These are phyloP conservation scores for Lampropteryx suffumata DNA, from an alignment of 2,888 invertebrate species.

Conservation along the genomic window DNA sequence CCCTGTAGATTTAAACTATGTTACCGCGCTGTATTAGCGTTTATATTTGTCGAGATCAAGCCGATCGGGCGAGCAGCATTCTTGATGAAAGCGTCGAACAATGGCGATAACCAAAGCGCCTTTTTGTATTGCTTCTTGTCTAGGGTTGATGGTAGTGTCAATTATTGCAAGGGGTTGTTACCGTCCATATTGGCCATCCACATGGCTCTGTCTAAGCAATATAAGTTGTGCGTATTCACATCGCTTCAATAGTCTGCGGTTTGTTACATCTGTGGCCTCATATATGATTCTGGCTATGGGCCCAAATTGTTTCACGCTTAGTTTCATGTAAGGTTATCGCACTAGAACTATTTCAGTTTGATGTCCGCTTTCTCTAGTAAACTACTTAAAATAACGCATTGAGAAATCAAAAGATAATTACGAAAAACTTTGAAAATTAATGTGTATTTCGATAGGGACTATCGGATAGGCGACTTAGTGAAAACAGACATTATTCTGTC, in stretches of 20 bases:
- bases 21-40: too few relatives aligned
- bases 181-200: slow-evolving; percentile 1
- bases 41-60: neutral
- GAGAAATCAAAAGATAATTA: too few relatives aligned
- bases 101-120: too few relatives aligned
- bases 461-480: too few relatives aligned
- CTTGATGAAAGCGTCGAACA: neutral
- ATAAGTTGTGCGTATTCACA: neutral
- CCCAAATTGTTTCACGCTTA: neutral
- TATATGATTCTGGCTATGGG: neutral
- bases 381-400: too few relatives aligned
- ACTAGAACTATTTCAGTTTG: too few relatives aligned
- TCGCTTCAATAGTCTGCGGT: neutral
- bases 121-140: neutral
- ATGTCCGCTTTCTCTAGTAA: too few relatives aligned
- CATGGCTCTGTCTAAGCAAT: slow-evolving; percentile 1
- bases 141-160: neutral
- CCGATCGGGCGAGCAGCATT: neutral
- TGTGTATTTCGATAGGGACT: too few relatives aligned
- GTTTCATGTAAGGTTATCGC: too few relatives aligned
- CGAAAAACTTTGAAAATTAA: too few relatives aligned
- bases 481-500: too few relatives aligned
- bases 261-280: neutral
- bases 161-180: neutral
- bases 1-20: too few relatives aligned